A percentile compares a stretch with the other conserved stretches of the same genome.
These are phyloP conservation scores for Porites lutea DNA, from an alignment of 64 coral and sea anemone genomes.

Conservation along the genomic window DNA sequence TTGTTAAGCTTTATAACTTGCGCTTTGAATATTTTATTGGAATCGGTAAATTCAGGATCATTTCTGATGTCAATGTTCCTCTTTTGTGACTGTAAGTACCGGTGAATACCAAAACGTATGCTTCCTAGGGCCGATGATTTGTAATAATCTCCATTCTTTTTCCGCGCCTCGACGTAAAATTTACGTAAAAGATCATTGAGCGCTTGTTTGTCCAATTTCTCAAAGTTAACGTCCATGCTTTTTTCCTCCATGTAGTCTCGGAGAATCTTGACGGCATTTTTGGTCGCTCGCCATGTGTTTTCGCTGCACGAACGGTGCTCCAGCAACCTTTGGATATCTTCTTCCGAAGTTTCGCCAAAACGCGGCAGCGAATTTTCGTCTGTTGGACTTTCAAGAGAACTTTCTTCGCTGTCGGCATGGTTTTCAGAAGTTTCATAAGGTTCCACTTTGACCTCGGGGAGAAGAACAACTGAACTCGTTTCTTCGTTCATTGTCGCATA, in stretches of 20 bases:
- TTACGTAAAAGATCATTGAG: conserved; percentile 81
- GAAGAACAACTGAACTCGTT: conserved; percentile 51
- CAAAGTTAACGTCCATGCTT: conserved; percentile 83
- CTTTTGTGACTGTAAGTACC: conserved; percentile 78
- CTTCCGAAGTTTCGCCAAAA: conserved; percentile 88
- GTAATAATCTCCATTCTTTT: conserved; percentile 94
- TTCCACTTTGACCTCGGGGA: conserved; percentile 72
- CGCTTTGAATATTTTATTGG: conserved; percentile 93
- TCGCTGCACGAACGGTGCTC: conserved; percentile 67
- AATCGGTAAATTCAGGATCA: conserved; percentile 90
- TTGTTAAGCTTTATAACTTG: conserved; percentile 81
- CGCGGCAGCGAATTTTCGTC: conserved; percentile 55
- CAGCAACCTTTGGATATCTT: conserved; percentile 90
- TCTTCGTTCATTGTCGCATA: conserved; percentile 56
- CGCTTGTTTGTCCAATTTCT: conserved; percentile 65
- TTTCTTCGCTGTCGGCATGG: conserved; percentile 23
- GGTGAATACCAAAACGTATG: conserved; percentile 89
- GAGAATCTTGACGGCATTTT: conserved; percentile 84
- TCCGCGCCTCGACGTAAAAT: conserved; percentile 94
- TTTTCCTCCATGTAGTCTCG: conserved; percentile 91
- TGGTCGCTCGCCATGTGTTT: conserved; percentile 86
- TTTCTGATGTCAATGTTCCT: conserved; percentile 93
- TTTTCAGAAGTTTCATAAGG: conserved; percentile 28
- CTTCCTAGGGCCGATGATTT: conserved; percentile 82
- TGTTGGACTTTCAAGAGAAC: conserved; percentile 50